Conservation (phyloP, 1,140 invertebrate genomes). For the Cherax quadricarinatus region DNA sequence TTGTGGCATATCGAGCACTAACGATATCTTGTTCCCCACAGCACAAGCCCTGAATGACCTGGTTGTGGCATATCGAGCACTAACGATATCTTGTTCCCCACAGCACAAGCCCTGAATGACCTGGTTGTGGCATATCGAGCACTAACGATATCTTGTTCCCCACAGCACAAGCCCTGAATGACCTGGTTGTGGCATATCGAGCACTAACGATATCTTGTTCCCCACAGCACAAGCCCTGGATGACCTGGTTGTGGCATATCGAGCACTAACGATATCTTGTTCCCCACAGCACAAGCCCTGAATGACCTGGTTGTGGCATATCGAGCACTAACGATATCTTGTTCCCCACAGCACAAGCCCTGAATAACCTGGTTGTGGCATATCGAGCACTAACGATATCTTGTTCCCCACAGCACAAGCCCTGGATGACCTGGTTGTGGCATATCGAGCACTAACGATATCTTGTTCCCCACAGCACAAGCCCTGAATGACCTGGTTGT, state of each 20-base stretch:
- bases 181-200: constrained; percentile 50
- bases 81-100: too few relatives aligned
- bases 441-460: too few relatives aligned
- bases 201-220: too few relatives aligned
- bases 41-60: constrained; percentile 40
- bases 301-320: constrained; percentile 41
- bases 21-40: too few relatives aligned
- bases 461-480: constrained; percentile 31
- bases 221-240: constrained; percentile 43
- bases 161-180: constrained; percentile 45
- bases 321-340: too few relatives aligned
- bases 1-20: constrained; percentile 50
- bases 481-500: constrained; percentile 46
- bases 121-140: constrained; percentile 51
- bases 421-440: constrained; percentile 50
- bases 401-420: constrained; percentile 34
- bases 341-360: constrained; percentile 35
- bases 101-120: constrained; percentile 48
- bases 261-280: too few relatives aligned
- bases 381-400: too few relatives aligned
- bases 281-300: constrained; percentile 43
- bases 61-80: constrained; percentile 54
- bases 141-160: too few relatives aligned
- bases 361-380: constrained; percentile 49
- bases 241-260: constrained; percentile 48